Evolutionary conservation across 1,140 invertebrate species (phyloP).

Genomic region (Andrena cerasifolii): DNA sequence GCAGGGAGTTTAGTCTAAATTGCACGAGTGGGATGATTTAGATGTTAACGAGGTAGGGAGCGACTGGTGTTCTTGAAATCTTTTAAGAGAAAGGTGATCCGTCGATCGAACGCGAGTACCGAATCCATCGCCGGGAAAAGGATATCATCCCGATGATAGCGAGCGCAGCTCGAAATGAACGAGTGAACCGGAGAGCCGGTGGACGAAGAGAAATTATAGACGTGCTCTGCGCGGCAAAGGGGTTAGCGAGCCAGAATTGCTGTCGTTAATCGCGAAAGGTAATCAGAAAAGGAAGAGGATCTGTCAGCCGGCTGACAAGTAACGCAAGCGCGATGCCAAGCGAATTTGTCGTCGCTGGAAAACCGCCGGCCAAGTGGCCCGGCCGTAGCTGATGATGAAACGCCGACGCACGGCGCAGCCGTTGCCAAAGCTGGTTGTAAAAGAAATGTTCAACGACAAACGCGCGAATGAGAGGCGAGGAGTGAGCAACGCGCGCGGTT

Average conservation of each 20-base stretch:
- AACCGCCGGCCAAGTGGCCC: slow-evolving; percentile 10
- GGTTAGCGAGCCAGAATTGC: neutral
- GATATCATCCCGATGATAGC: neutral
- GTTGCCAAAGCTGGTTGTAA: neutral
- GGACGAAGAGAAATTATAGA: neutral
- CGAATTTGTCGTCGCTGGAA: slow-evolving; percentile 11
- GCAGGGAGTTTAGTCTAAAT: too few relatives aligned
- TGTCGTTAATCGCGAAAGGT: neutral
- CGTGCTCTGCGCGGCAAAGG: neutral
- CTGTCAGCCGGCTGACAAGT: slow-evolving; percentile 15
- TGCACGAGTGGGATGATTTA: too few relatives aligned
- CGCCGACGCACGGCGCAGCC: slow-evolving; percentile 15
- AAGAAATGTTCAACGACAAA: slow-evolving; percentile 35
- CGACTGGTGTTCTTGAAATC: too few relatives aligned
- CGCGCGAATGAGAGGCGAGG: slow-evolving; percentile 7
- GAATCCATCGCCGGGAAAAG: neutral
- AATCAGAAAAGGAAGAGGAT: slow-evolving; percentile 2
- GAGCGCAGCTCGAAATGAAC: neutral
- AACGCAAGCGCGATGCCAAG: neutral
- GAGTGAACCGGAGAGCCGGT: neutral
- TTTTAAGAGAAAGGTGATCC: too few relatives aligned
- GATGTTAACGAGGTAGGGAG: too few relatives aligned
- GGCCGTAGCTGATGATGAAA: slow-evolving; percentile 43
- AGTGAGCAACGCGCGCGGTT: neutral
- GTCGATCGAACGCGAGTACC: neutral